Percentiles rank a stretch among this genome's conserved stretches.
Conservation (phyloP, 2,797 vertebrate species). For the Trachops cirrhosus region DNA sequence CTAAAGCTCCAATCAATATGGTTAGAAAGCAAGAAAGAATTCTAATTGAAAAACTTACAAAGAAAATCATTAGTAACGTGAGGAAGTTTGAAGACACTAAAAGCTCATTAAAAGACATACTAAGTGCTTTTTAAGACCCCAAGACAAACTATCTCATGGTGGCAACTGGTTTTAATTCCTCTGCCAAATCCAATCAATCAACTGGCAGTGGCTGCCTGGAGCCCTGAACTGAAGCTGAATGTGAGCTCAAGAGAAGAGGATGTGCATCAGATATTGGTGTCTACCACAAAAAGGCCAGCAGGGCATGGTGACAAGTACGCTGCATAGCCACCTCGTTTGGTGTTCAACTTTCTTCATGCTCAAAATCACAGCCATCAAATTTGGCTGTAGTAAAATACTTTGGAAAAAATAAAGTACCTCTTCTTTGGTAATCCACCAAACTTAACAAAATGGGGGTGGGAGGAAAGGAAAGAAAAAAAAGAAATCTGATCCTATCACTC, state of each 20-base stretch:
- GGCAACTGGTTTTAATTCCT: neutral
- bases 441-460: neutral
- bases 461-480: neutral
- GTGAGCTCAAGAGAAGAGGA: neutral
- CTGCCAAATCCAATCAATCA: neutral
- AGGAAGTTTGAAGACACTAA: neutral
- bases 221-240: neutral
- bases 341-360: neutral
- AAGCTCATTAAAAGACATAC: neutral
- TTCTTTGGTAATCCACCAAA: neutral
- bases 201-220: neutral
- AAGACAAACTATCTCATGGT: constrained; percentile 8
- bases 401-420: neutral
- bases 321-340: neutral
- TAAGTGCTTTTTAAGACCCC: neutral
- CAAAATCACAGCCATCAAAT: neutral
- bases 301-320: neutral
- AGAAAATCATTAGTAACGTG: constrained; percentile 3
- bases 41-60: constrained; percentile 19
- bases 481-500: neutral
- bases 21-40: constrained; percentile 11
- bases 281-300: neutral
- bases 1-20: neutral
- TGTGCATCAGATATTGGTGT: neutral
- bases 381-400: neutral